These are phyloP conservation scores for Pocillopora meandrina DNA, from an alignment of 92 coral and sea anemone genomes.

Conservation along the genomic window DNA sequence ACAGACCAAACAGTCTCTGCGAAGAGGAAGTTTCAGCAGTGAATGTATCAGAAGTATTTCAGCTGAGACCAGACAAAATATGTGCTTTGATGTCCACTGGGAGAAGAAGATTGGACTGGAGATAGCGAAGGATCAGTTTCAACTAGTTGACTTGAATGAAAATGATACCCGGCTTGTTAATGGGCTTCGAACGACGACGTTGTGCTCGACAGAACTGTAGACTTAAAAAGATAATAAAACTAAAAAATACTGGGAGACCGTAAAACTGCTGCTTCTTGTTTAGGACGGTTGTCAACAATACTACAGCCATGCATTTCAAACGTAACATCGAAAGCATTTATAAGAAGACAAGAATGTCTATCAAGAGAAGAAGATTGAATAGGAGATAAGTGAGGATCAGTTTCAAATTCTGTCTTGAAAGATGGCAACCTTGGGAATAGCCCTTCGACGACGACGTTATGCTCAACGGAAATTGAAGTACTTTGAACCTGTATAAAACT, in stretches of 20 bases:
- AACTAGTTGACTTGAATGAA: not conserved
- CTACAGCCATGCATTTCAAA: no score
- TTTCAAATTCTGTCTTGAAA: no score
- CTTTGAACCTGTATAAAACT: no score
- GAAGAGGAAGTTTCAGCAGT: not conserved
- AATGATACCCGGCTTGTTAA: slow-evolving; percentile 32
- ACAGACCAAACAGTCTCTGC: not conserved
- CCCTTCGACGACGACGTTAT: no score
- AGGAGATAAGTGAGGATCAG: no score
- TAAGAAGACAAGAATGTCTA: no score
- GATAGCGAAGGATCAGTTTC: not conserved
- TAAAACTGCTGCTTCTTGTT: not conserved
- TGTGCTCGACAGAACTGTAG: slow-evolving; percentile 48
- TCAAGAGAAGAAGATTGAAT: no score
- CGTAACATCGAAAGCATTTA: no score
- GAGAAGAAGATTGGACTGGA: not conserved
- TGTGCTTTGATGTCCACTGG: slow-evolving; percentile 2
- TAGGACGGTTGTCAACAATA: no score
- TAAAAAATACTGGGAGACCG: not conserved
- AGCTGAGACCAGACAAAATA: not conserved
- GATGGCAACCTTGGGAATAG: no score
- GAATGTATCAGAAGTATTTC: not conserved
- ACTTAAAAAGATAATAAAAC: no score
- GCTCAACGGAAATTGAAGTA: no score
- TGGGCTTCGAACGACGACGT: slow-evolving; percentile 36